Evolutionary conservation across 1,140 invertebrate genomes (phyloP).

Genomic region (Zaprionus gabonicus): DNA sequence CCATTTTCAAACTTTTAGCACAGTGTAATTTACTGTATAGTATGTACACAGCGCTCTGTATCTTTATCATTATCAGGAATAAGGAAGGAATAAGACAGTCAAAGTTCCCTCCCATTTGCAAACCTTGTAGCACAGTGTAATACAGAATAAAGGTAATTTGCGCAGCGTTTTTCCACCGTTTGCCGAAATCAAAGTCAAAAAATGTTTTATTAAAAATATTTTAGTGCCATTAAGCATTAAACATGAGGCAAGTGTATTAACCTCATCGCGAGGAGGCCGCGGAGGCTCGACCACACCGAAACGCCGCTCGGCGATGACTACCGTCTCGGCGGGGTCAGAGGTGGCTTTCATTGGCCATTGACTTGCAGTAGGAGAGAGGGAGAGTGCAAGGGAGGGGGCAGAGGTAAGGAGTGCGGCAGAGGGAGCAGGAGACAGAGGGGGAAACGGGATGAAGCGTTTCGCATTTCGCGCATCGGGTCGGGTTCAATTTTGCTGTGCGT

Average conservation of each 20-base stretch:
- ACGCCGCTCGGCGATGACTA: slow-evolving; percentile 41
- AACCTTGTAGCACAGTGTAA: slow-evolving; percentile 39
- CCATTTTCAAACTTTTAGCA: background rate
- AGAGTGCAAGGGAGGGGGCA: background rate
- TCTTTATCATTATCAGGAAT: background rate
- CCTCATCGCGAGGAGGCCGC: slow-evolving; percentile 39
- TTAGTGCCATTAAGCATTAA: slow-evolving; percentile 80
- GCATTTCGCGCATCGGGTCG: slow-evolving; percentile 71
- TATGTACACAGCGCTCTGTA: background rate
- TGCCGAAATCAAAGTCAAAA: slow-evolving; percentile 65
- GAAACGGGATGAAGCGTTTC: slow-evolving; percentile 48
- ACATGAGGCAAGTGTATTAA: slow-evolving; percentile 77
- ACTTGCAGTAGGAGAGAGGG: background rate
- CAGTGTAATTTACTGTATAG: background rate
- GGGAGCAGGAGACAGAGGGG: background rate
- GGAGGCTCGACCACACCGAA: slow-evolving; percentile 47
- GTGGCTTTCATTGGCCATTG: slow-evolving; percentile 24
- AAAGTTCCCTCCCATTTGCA: background rate
- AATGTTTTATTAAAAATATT: slow-evolving; percentile 81
- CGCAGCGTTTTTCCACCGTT: slow-evolving; percentile 35
- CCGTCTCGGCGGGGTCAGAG: slow-evolving; percentile 53
- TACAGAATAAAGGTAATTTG: slow-evolving; percentile 37
- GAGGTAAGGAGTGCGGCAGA: background rate
- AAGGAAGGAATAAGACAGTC: background rate
- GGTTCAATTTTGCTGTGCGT: slow-evolving; percentile 72